A percentile compares a stretch with the other conserved stretches of the same genome.
Evolutionary conservation across 35 echinoderm and acorn worm species (phyloP).

Genomic region (Eucidaris tribuloides): DNA sequence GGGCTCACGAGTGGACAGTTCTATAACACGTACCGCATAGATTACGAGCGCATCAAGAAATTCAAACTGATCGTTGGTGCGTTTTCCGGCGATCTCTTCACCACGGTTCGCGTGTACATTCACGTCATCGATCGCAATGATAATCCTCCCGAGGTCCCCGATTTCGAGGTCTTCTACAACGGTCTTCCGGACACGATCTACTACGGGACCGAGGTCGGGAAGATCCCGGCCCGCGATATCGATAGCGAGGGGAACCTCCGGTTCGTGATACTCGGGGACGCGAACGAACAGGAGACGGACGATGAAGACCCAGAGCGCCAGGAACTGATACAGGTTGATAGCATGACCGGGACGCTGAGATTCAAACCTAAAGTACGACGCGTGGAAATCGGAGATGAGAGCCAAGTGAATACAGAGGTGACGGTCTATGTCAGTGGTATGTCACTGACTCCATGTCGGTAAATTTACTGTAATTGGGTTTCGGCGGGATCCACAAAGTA

Average conservation of each 20-base stretch:
- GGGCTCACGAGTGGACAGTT: constrained; percentile 46
- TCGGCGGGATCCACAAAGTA: too few relatives aligned
- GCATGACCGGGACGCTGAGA: not conserved
- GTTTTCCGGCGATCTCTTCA: constrained; percentile 61
- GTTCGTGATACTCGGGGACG: constrained; percentile 46
- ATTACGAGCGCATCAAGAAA: constrained; percentile 68
- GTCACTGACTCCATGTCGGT: not conserved
- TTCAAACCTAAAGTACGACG: not conserved
- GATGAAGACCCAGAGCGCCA: constrained; percentile 9
- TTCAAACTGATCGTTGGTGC: constrained; percentile 60
- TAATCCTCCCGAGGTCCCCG: constrained; percentile 64
- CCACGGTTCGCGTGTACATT: constrained; percentile 58
- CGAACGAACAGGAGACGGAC: constrained; percentile 9
- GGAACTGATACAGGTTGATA: not conserved
- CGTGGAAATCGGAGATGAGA: not conserved
- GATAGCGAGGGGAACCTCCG: constrained; percentile 47
- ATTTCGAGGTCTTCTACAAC: constrained; percentile 89
- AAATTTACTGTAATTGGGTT: too few relatives aligned
- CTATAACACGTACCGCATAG: constrained; percentile 52
- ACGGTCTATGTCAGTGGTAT: constrained; percentile 45
- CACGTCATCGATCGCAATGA: constrained; percentile 71
- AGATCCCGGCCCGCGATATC: constrained; percentile 62
- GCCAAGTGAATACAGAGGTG: constrained; percentile 10
- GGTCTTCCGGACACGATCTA: constrained; percentile 40
- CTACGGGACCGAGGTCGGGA: constrained; percentile 59